phyloP scores from a whole-genome alignment of 2,797 vertebrate species.

The Pangasius mekongensis region DNA sequence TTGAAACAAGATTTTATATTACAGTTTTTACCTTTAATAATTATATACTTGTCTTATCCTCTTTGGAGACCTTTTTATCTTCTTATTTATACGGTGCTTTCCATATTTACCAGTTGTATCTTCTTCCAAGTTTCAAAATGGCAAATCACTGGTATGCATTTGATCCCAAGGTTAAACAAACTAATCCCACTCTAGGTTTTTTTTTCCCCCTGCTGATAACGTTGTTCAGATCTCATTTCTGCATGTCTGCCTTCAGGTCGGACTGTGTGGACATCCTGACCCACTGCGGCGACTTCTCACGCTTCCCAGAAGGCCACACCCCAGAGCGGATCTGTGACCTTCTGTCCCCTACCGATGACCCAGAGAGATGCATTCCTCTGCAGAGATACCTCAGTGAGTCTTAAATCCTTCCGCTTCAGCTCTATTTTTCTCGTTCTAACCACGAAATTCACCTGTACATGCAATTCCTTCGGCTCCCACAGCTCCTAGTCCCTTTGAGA shows the following conservation, averaged over 20 bases:
- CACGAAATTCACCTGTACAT: background rate
- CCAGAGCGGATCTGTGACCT: slow-evolving; percentile 95
- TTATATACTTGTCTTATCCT: slow-evolving; percentile 11
- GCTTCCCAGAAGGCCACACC: slow-evolving; percentile 89
- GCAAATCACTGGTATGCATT: background rate
- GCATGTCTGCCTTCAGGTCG: slow-evolving; percentile 78
- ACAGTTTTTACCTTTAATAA: slow-evolving; percentile 36
- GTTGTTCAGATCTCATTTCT: slow-evolving; percentile 5
- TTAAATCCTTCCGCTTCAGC: background rate
- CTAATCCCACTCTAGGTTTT: background rate
- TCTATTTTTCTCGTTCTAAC: background rate
- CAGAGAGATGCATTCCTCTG: slow-evolving; percentile 91
- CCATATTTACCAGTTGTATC: slow-evolving; percentile 25
- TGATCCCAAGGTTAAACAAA: slow-evolving; percentile 15
- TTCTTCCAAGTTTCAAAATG: slow-evolving; percentile 17
- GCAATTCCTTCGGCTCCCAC: slow-evolving; percentile 35
- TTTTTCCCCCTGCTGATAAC: background rate
- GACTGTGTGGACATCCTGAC: slow-evolving; percentile 97
- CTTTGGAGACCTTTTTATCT: slow-evolving; percentile 11
- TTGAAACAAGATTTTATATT: slow-evolving; percentile 20
- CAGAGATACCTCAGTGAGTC: slow-evolving; percentile 92
- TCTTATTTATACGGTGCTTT: slow-evolving; percentile 17
- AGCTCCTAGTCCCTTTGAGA: slow-evolving; percentile 89
- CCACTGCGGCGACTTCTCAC: slow-evolving; percentile 92
- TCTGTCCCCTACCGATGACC: slow-evolving; percentile 89